A percentile compares a stretch with the other conserved stretches of the same genome.
phyloP scores from a whole-genome alignment of 2,113 vertebrate genomes.

The Menidia beryllina region DNA sequence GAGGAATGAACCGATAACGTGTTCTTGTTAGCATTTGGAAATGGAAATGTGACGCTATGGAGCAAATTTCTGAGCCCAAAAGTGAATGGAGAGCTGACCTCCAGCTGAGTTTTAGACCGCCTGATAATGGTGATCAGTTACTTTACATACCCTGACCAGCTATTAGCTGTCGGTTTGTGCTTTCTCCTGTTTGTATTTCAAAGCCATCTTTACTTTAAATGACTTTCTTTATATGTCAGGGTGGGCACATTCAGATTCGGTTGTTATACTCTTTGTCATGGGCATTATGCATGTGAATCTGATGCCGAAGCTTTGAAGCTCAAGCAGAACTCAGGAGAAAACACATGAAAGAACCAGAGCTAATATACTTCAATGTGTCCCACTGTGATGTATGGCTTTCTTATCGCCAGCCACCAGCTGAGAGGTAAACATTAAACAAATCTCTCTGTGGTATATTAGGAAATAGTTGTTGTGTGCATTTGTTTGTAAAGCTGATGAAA shows the following conservation, averaged over 20 bases:
- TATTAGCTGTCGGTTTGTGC: not conserved
- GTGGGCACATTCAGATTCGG: not conserved
- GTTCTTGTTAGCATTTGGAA: not conserved
- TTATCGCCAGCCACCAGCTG: conserved; percentile 87
- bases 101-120: too few species aligned
- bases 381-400: conserved; percentile 85
- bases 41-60: conserved; percentile 12
- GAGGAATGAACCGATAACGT: conserved; percentile 17
- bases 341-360: conserved; percentile 76
- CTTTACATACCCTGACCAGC: not conserved
- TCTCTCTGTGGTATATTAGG: conserved; percentile 64
- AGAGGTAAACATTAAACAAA: conserved; percentile 80
- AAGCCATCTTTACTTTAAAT: not conserved
- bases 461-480: conserved; percentile 25
- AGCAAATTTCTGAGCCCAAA: conserved; percentile 15
- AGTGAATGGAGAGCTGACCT: conserved; percentile 26
- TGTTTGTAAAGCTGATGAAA: not conserved
- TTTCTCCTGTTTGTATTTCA: not conserved
- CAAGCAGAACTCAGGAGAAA: conserved; percentile 71
- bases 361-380: conserved; percentile 87
- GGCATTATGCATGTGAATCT: conserved; percentile 83
- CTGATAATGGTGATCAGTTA: conserved; percentile 2
- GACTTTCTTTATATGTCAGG: not conserved
- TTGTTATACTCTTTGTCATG: conserved; percentile 22
- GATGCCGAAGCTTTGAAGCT: conserved; percentile 87